These are phyloP conservation scores for Leucophenga maculata DNA, from an alignment of 2,888 invertebrate genomes.

Conservation along the genomic window DNA sequence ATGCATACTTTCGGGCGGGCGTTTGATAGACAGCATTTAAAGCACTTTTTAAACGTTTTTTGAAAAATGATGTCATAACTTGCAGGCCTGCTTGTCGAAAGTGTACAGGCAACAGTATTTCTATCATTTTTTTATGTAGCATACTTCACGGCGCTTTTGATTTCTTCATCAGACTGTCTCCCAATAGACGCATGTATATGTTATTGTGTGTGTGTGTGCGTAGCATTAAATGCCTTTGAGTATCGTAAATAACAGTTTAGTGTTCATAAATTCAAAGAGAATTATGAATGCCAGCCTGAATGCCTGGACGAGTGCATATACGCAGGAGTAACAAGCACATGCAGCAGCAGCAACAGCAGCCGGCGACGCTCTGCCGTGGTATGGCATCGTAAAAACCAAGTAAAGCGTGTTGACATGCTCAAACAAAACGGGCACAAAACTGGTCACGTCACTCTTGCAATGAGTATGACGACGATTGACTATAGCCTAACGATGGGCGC, in stretches of 20 bases:
- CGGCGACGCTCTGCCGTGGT: background rate
- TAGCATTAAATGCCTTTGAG: conserved; percentile 64
- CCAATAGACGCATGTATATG: conserved; percentile 55
- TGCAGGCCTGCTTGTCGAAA: background rate
- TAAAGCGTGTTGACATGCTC: conserved; percentile 22
- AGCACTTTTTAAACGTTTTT: background rate
- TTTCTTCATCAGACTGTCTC: conserved; percentile 43
- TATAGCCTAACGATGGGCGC: background rate
- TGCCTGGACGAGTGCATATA: background rate
- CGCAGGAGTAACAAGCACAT: conserved; percentile 18
- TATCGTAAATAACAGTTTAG: conserved; percentile 69
- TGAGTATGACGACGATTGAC: background rate
- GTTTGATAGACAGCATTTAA: background rate
- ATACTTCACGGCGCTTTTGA: conserved; percentile 35
- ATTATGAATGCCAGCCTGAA: conserved; percentile 60
- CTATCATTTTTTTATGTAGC: conserved; percentile 36
- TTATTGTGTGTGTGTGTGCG: no score
- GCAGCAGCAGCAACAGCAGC: conserved; percentile 30
- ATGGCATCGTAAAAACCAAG: conserved; percentile 35
- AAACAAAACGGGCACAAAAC: conserved; percentile 29
- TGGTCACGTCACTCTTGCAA: conserved; percentile 23
- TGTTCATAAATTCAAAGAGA: conserved; percentile 68
- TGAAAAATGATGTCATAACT: no score
- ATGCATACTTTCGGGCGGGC: no score
- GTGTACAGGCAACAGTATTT: conserved; percentile 1